Evolutionary conservation across 1,140 invertebrate genomes (phyloP).

Genomic region (Chrysoperla carnea): DNA sequence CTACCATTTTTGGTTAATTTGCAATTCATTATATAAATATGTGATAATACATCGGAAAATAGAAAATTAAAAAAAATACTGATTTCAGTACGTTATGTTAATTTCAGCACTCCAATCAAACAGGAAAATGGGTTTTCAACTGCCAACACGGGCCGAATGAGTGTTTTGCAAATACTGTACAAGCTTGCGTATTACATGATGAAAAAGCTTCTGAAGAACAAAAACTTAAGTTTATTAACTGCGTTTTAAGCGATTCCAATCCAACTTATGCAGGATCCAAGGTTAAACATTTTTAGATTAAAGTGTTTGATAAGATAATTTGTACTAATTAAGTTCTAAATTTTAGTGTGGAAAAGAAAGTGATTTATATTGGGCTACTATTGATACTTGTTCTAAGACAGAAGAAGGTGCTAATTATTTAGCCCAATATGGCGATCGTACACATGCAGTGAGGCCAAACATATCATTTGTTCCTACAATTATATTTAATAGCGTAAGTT

Average conservation of each 20-base stretch:
- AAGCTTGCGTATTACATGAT: slow-evolving; percentile 38
- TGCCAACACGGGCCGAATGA: slow-evolving; percentile 50
- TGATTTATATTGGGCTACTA: slow-evolving; percentile 15
- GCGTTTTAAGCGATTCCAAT: slow-evolving; percentile 27
- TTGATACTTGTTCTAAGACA: slow-evolving; percentile 23
- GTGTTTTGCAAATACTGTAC: slow-evolving; percentile 43
- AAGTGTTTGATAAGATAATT: slow-evolving; percentile 8
- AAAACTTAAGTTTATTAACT: slow-evolving; percentile 29
- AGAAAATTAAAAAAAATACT: no score
- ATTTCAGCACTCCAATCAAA: slow-evolving; percentile 17
- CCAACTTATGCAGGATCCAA: slow-evolving; percentile 15
- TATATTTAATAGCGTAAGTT: slow-evolving; percentile 27
- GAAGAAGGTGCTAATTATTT: slow-evolving; percentile 29
- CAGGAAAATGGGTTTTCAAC: slow-evolving; percentile 29
- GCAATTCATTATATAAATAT: no score
- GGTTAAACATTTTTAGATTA: slow-evolving; percentile 11
- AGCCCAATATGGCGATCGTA: slow-evolving; percentile 33
- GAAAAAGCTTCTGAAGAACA: slow-evolving; percentile 18
- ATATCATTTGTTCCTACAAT: slow-evolving; percentile 42
- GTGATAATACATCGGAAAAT: no score
- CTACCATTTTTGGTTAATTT: no score
- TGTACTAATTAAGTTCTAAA: slow-evolving; percentile 4
- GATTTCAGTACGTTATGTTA: no score
- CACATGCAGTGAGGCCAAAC: slow-evolving; percentile 25
- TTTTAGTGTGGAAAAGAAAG: slow-evolving; percentile 27